Evolutionary conservation across 2,113 vertebrate species (phyloP).

Genomic region (Eublepharis macularius): DNA sequence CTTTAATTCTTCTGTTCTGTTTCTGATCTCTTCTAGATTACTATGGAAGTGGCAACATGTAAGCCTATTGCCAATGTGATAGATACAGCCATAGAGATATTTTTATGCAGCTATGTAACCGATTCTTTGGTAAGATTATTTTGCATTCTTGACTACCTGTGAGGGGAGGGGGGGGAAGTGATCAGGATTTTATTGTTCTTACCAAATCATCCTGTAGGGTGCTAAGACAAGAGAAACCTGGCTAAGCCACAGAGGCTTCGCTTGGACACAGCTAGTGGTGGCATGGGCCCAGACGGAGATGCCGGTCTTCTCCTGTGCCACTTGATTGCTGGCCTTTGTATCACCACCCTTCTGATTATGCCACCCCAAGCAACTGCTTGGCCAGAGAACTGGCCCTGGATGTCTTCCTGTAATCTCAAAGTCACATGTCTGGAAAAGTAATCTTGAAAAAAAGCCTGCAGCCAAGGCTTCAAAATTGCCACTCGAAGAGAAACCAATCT

Average conservation of each 20-base stretch:
- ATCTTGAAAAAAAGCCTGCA: not conserved
- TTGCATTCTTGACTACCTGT: slow-evolving; percentile 1
- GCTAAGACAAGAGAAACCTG: too few relatives aligned
- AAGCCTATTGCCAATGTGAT: slow-evolving; percentile 91
- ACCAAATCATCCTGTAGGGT: too few relatives aligned
- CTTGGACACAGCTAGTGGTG: too few relatives aligned
- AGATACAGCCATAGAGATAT: slow-evolving; percentile 85
- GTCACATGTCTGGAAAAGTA: not conserved
- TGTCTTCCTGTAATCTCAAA: not conserved
- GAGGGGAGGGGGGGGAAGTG: not conserved
- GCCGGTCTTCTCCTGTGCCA: too few relatives aligned
- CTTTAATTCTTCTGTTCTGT: not conserved
- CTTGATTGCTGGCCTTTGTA: too few relatives aligned
- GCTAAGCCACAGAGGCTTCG: too few relatives aligned
- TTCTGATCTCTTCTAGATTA: slow-evolving; percentile 74
- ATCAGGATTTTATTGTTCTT: too few relatives aligned
- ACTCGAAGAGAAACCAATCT: not conserved
- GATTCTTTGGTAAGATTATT: slow-evolving; percentile 88
- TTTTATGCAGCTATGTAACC: slow-evolving; percentile 86
- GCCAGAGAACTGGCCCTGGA: too few relatives aligned
- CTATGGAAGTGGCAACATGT: slow-evolving; percentile 86
- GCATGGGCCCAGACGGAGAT: too few relatives aligned
- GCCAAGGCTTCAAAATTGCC: not conserved
- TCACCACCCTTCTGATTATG: too few relatives aligned
- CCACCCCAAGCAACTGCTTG: too few relatives aligned